Conservation (phyloP, 2,888 invertebrate genomes). For the Carabus problematicus region DNA sequence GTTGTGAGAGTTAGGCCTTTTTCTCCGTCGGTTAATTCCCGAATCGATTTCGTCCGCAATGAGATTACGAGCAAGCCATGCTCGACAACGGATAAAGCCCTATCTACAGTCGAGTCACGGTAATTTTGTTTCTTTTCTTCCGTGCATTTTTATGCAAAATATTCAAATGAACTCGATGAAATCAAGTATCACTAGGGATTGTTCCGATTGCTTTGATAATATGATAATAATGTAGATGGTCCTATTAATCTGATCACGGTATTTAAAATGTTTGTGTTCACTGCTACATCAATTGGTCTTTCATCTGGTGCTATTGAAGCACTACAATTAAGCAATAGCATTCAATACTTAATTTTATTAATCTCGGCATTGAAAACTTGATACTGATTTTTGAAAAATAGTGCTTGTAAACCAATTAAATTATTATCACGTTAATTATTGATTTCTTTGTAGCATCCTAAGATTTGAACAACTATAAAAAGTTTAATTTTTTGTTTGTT, state of each 20-base stretch:
- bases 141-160: conserved; percentile 22
- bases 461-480: no score
- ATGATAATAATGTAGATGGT: conserved; percentile 33
- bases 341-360: no score
- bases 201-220: conserved; percentile 28
- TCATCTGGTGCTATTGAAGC: no score
- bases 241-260: conserved; percentile 13
- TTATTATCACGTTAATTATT: no score
- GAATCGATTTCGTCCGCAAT: conserved; percentile 48
- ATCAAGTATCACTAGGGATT: conserved; percentile 31
- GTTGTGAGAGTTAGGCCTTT: conserved; percentile 40
- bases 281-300: conserved; percentile 21
- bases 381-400: no score
- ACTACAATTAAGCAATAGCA: no score
- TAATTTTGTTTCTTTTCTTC: conserved; percentile 18
- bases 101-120: conserved; percentile 40
- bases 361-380: no score
- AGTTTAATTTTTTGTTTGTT: no score
- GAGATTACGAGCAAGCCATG: conserved; percentile 44
- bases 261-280: conserved; percentile 29
- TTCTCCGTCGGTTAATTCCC: conserved; percentile 46
- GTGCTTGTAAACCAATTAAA: no score
- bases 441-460: no score
- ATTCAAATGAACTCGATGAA: conserved; percentile 31
- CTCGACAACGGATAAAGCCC: conserved; percentile 6